A percentile compares a stretch with the other conserved stretches of the same genome.
Conservation (phyloP, 2,113 vertebrate genomes). For the Electrona antarctica region DNA sequence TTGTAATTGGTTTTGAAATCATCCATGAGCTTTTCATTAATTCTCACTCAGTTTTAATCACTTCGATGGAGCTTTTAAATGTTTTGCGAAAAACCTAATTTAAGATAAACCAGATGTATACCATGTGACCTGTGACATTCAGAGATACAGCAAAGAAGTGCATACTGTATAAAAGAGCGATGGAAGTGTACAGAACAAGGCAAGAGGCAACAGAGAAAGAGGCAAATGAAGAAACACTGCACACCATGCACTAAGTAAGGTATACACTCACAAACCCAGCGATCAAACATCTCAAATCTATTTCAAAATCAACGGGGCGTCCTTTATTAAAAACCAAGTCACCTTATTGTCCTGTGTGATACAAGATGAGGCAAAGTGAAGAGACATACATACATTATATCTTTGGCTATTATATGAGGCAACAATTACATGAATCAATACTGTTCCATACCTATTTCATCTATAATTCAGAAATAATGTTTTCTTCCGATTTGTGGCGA, state of each 20-base stretch:
- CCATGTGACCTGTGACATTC: slow-evolving; percentile 21
- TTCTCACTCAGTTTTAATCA: no score
- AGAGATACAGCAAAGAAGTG: background rate
- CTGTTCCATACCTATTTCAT: no score
- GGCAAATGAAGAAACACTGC: background rate
- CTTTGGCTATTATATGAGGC: background rate
- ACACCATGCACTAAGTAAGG: slow-evolving; percentile 39
- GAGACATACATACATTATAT: slow-evolving; percentile 53
- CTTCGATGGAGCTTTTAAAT: no score
- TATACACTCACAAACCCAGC: slow-evolving; percentile 63
- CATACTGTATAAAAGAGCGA: no score
- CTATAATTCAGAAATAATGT: no score
- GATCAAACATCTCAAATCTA: slow-evolving; percentile 29
- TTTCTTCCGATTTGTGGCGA: no score
- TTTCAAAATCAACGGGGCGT: background rate
- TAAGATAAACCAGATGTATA: no score
- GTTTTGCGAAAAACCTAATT: no score
- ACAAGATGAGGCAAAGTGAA: slow-evolving; percentile 74
- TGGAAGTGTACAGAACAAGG: no score
- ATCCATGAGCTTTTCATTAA: no score
- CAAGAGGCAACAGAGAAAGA: background rate
- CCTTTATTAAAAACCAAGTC: slow-evolving; percentile 75
- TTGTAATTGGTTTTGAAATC: no score
- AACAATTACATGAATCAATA: no score
- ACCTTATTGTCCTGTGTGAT: slow-evolving; percentile 87